Evolutionary conservation across 2,797 vertebrate genomes (phyloP), one percentile per base, ranked within the genome.

Genomic region (Silurus aristotelis): DNA sequence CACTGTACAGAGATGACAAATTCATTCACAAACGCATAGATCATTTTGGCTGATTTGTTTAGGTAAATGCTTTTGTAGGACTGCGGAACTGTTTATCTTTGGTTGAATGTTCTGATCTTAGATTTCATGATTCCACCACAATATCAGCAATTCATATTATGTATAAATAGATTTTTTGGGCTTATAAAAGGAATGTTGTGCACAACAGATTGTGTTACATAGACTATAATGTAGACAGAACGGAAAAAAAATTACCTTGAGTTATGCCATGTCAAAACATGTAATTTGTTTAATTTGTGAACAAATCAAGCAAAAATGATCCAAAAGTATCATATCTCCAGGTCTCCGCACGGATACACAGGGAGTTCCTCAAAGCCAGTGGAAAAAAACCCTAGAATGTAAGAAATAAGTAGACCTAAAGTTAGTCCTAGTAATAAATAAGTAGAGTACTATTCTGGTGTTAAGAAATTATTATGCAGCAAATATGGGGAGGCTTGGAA

Each of bases 401-500:
- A 52, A 17, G 46, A 12, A 12, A 82, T 83, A 68, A 38, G 6
- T 9, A 56, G 10, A 82, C 48, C 48, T 68, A 19, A 82, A 20
- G 56, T 86, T 83, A 70, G 31, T 84, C 27, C 43, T 64, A 17
- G 81, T 64, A 46, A 80, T 81, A 80, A 80, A 80, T 80, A 82
- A 76, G 52, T 66, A 78, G 73, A 84, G 60, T 60, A 12, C 43
- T 68, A 22, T 3, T 52, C 63, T 60, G 63, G 27, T 58, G 58
- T 14, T 68, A 55, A 82, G 76, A 85, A 87, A 86, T 80, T 75
- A 81, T 80, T 80, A 66, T 84, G 55, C 83, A 72, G 61, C 12
- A 46, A 84, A 87, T 72, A 81, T 80, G 70, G 84, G 58, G 58
- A 77, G 71, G 81, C 80, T 90, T 82, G 58, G 12, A 82, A 46